Evolutionary conservation across 2,113 vertebrate species (phyloP).

Genomic region (Aegypius monachus): DNA sequence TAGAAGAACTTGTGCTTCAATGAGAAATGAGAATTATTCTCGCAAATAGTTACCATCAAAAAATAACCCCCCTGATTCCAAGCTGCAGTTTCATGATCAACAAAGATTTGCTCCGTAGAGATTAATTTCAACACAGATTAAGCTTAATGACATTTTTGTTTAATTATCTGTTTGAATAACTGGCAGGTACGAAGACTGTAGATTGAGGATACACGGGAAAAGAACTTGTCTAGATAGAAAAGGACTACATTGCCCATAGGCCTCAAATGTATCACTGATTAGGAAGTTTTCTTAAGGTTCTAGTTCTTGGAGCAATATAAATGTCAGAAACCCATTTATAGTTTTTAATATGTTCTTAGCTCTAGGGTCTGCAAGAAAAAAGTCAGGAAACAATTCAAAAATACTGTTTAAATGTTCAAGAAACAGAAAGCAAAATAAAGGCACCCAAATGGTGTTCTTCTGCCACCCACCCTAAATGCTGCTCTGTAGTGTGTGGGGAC

Average conservation of each 20-base stretch:
- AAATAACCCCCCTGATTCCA: background rate
- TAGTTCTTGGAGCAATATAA: background rate
- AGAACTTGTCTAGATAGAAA: background rate
- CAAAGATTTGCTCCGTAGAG: background rate
- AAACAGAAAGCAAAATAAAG: background rate
- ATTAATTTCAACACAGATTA: background rate
- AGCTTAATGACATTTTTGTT: background rate
- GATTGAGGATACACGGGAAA: background rate
- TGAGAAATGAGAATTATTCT: background rate
- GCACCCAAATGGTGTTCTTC: background rate
- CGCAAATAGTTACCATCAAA: background rate
- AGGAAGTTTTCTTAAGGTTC: background rate
- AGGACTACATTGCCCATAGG: background rate
- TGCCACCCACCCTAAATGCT: background rate
- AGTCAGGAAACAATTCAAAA: background rate
- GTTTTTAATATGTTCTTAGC: background rate
- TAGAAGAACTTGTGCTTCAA: background rate
- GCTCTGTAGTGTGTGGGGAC: background rate
- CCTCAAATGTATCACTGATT: background rate
- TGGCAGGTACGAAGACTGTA: background rate
- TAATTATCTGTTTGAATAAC: background rate
- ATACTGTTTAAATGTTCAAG: background rate
- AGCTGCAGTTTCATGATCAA: background rate
- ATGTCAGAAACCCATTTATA: background rate
- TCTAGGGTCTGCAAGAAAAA: background rate